These are phyloP conservation scores for Heliconius charithonia DNA, from an alignment of 2,888 invertebrate species.

Conservation along the genomic window DNA sequence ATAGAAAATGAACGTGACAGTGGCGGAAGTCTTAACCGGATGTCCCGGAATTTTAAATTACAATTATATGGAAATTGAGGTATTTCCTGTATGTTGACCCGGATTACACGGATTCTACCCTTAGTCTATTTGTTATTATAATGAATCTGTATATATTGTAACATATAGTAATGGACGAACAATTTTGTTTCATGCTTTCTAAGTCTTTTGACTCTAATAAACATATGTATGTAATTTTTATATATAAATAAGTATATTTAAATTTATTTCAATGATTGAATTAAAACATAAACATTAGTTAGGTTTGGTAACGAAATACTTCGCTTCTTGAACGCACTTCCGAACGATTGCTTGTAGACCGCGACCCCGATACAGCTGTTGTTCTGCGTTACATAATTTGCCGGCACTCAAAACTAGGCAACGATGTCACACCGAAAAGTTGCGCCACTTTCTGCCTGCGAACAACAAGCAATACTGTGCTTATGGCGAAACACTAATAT, in stretches of 20 bases:
- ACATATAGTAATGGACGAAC: neutral
- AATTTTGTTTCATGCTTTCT: neutral
- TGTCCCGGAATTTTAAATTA: conserved; percentile 67
- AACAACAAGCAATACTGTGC: conserved; percentile 53
- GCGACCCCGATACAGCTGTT: conserved; percentile 79
- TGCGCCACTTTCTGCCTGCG: conserved; percentile 74
- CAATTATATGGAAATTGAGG: conserved; percentile 70
- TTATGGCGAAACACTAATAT: conserved; percentile 38
- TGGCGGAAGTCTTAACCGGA: conserved; percentile 62
- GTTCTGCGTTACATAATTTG: conserved; percentile 80
- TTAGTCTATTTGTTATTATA: conserved; percentile 3
- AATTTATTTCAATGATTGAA: neutral
- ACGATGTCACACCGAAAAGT: conserved; percentile 82
- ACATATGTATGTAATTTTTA: neutral
- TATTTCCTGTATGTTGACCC: conserved; percentile 64
- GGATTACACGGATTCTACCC: conserved; percentile 46
- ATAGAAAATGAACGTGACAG: conserved; percentile 58
- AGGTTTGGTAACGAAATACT: conserved; percentile 22
- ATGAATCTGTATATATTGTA: neutral
- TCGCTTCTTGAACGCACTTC: conserved; percentile 56
- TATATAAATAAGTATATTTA: neutral
- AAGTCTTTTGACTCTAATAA: neutral
- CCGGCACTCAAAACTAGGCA: conserved; percentile 80
- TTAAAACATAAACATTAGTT: conserved; percentile 53
- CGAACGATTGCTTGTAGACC: conserved; percentile 60